A percentile compares a stretch with the other conserved stretches of the same genome.
Evolutionary conservation across 2,888 invertebrate species (phyloP).

Genomic region (Melipona bicolor): DNA sequence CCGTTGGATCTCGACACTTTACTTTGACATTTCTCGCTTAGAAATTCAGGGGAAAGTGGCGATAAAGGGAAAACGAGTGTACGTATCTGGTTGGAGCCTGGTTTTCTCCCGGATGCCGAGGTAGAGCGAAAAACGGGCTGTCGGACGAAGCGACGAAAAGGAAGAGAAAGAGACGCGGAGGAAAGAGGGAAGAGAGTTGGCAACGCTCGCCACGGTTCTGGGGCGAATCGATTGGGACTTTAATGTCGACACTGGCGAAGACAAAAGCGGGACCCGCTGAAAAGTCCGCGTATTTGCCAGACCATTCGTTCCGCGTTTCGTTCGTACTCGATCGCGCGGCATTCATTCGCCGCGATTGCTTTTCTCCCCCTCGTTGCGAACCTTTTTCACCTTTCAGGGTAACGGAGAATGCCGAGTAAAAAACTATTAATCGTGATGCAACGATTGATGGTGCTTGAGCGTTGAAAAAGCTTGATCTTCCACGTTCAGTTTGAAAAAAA

Average conservation of each 20-base stretch:
- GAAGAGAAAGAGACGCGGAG: slow-evolving; percentile 23
- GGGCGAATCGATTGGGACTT: slow-evolving; percentile 76
- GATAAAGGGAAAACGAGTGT: not conserved
- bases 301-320: slow-evolving; percentile 73
- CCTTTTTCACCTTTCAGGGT: not conserved
- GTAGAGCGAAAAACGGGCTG: not conserved
- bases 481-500: too few relatives aligned
- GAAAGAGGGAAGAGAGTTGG: too few relatives aligned
- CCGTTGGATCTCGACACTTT: too few relatives aligned
- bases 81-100: too few relatives aligned
- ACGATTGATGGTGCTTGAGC: not conserved
- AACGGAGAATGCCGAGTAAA: not conserved
- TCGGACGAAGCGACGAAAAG: too few relatives aligned
- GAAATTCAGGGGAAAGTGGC: too few relatives aligned
- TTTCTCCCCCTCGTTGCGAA: not conserved
- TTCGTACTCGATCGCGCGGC: slow-evolving; percentile 27
- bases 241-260: slow-evolving; percentile 75
- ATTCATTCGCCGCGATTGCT: slow-evolving; percentile 33
- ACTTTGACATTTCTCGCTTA: too few relatives aligned
- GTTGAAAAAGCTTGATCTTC: too few relatives aligned
- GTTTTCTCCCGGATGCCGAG: too few relatives aligned
- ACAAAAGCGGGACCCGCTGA: slow-evolving; percentile 64
- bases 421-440: not conserved
- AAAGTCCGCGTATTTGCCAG: slow-evolving; percentile 76
- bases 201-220: slow-evolving; percentile 63